Evolutionary conservation across 2,888 invertebrate genomes (phyloP), one percentile per base, ranked within the genome.

Genomic region (Embidobia sp.): DNA sequence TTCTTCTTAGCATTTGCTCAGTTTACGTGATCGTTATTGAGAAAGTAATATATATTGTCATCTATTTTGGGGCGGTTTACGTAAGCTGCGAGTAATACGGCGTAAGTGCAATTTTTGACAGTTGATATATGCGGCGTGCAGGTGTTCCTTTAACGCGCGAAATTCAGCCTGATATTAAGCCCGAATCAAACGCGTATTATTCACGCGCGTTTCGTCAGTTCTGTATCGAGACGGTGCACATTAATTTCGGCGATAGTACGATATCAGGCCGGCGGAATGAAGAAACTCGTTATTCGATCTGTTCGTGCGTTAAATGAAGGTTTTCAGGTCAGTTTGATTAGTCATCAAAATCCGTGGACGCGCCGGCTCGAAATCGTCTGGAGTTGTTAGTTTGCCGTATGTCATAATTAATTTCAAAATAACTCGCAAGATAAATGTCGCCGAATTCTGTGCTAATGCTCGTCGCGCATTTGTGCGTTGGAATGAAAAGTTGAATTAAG

Each of bases 291-390:
- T 40, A 44, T 16, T 40, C 40, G 46, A 55, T 5, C 29, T 11
- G 48, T 29, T 26, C 22, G 18, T 51, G 55, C 33, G 49, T 42
- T 49, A 53, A 74, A 73, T 73, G 74, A 78, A 70, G 74, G 70
- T 74, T 74, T 73, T 63, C 73, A 74, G 70, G 74, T 78, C 78
- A 72, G 61, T 74, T 67, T 66, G 73, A 74, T 74, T 66, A 74
- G 46, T 31, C 18, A 55, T 48, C 40, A 61, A 61, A 46, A 63
- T 40, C 48, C 72, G n/a, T 11, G 37, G 37, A 55, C 22, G 49
- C 37, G 22, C 10, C 16, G n/a, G n/a, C 51, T 37, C 44, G 27
- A 48, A 72, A 49, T 27, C 51, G 18, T 48, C 16, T 49, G 31
- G 8, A 49, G 37, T 37, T 37, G 46, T 63, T 42, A 40, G 26